Evolutionary conservation across 2,888 invertebrate species (phyloP), one percentile per base, ranked within the genome.

Genomic region (Tuta absoluta): DNA sequence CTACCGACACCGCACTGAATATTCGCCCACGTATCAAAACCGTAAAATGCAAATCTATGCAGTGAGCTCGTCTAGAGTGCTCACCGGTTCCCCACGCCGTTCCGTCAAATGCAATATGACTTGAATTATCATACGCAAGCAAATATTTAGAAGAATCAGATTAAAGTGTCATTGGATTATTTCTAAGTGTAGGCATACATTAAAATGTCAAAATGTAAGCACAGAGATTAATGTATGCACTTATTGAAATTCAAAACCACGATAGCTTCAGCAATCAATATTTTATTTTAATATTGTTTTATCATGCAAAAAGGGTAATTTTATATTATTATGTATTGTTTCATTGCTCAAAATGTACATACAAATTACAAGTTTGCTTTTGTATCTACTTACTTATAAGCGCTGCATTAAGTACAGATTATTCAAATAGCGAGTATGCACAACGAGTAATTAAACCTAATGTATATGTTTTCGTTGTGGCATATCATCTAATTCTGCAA

Each of bases 31-130:
- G 86, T 90, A 91, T 89, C 89, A 89, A 89, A 91, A 89, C 87
- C 81, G 87, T 88, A 91, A 90, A 90, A 91, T 91, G 91, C 89
- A 91, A 91, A 91, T 91, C 88, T 88, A 89, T 89, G 88, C 89
- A 85, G 86, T 86, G 86, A 84, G 87, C 86, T 85, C 83, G 86
- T 88, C 87, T 87, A 85, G 83, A 84, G 87, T 86, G 79, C 87
- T 85, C 82, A 77, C 79, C 76, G 76, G 78, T 10, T 79, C 73
- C 79, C 72, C 78, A 75, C 70, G 74, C 80, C 80, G 78, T 86
- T 89, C 84, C 86, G 87, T 89, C 86, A 87, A 90, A 89, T 87
- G 84, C 83, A 86, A 86, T 87, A 85, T 85, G 82, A 81, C 78
- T 81, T 72, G 76, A 87, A 88, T 89, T 89, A 88, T 86, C 84